Percentiles rank a stretch among this genome's conserved stretches.
Evolutionary conservation across 2,113 vertebrate species (phyloP).

Genomic region (Petroica traversi): DNA sequence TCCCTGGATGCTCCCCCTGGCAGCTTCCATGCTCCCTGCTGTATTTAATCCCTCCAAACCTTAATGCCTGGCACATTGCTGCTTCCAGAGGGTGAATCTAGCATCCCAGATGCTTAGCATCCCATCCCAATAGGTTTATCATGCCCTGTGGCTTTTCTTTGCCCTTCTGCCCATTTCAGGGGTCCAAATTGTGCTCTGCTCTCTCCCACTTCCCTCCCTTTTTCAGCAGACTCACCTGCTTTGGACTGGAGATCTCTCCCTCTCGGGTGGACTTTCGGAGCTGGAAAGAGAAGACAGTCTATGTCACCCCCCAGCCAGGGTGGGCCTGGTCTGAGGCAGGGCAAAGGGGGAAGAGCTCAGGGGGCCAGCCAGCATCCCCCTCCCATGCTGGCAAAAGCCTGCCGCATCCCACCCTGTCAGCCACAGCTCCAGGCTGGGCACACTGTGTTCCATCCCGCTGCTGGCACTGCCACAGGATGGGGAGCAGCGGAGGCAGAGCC

Average conservation of each 20-base stretch:
- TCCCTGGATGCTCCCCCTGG: background rate
- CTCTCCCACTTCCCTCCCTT: background rate
- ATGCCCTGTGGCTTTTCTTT: background rate
- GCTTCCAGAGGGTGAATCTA: background rate
- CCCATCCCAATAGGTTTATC: background rate
- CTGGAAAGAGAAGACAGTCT: constrained; percentile 60
- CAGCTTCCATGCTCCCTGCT: background rate
- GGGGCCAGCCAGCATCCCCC: background rate
- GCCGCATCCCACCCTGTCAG: fast-evolving
- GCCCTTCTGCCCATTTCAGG: background rate
- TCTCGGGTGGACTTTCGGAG: constrained; percentile 75
- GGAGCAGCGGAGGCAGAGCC: background rate
- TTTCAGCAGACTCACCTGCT: constrained; percentile 59
- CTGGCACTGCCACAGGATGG: background rate
- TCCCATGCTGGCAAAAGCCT: background rate
- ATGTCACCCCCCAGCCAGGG: background rate
- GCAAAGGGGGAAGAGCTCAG: background rate
- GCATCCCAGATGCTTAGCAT: background rate
- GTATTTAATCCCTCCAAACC: background rate
- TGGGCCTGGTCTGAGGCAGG: fast-evolving
- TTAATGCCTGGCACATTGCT: background rate
- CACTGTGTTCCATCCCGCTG: fast-evolving
- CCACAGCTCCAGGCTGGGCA: fast-evolving
- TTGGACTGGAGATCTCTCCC: constrained; percentile 65
- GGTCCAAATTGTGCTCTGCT: fast-evolving